A percentile compares a stretch with the other conserved stretches of the same genome.
Evolutionary conservation across 2,113 vertebrate genomes (phyloP).

Genomic region (Eidolon helvum): DNA sequence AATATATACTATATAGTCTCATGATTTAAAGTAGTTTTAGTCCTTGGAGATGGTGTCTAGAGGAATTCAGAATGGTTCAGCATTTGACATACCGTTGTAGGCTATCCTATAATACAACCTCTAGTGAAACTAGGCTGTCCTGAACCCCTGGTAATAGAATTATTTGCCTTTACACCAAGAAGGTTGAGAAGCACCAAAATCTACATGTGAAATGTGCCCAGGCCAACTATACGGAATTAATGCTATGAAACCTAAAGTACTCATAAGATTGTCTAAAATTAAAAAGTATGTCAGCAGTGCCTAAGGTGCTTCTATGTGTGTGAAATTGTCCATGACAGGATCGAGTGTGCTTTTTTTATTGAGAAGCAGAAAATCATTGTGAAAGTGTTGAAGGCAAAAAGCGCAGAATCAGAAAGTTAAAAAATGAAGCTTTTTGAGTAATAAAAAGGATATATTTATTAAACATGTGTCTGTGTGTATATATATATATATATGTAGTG

Average conservation of each 20-base stretch:
- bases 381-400: background rate
- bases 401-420: background rate
- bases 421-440: background rate
- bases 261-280: background rate
- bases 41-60: background rate
- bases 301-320: background rate
- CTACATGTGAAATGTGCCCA: background rate
- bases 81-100: background rate
- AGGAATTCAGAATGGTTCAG: background rate
- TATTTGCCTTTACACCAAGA: background rate
- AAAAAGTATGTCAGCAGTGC: background rate
- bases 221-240: background rate
- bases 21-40: slow-evolving; percentile 9
- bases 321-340: background rate
- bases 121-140: background rate
- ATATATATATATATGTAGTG: background rate
- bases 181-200: background rate
- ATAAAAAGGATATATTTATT: background rate
- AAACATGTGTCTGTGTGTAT: no score
- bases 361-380: background rate
- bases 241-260: background rate
- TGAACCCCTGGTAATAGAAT: background rate
- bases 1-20: background rate
- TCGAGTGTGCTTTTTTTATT: background rate
- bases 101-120: background rate